phyloP scores from a whole-genome alignment of 2,797 vertebrate species.

The Varecia variegata region DNA sequence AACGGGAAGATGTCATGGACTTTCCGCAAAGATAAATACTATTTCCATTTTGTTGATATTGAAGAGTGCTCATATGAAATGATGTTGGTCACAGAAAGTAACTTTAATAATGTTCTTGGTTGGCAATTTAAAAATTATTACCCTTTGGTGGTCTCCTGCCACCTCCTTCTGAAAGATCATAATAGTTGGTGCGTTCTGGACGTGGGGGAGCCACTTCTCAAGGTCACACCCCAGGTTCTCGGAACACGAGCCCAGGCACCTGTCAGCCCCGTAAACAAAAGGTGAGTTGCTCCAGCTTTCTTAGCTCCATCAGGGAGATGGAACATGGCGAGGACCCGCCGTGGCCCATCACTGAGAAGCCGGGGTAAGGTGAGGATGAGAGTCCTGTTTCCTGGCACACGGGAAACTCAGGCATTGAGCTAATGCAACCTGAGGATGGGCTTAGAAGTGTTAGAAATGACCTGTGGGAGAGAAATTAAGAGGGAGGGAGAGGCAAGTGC shows the following conservation, averaged over 20 bases:
- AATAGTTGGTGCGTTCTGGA: background rate
- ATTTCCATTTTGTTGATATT: background rate
- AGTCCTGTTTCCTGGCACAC: background rate
- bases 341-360: background rate
- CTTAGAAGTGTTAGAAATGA: too few relatives aligned
- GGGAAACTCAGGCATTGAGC: rapidly evolving
- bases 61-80: background rate
- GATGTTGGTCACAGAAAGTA: background rate
- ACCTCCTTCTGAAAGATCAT: background rate
- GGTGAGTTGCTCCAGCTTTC: rapidly evolving
- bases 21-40: background rate
- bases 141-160: background rate
- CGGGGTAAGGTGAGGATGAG: too few relatives aligned
- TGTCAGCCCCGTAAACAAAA: background rate
- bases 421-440: background rate
- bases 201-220: rapidly evolving
- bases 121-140: background rate
- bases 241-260: background rate
- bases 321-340: rapidly evolving
- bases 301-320: rapidly evolving
- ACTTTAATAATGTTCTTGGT: background rate
- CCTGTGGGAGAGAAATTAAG: background rate
- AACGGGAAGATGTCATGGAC: background rate
- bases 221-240: background rate
- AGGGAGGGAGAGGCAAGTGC: too few relatives aligned